phyloP scores from a whole-genome alignment of 2,113 vertebrate genomes.

The Eublepharis macularius region DNA sequence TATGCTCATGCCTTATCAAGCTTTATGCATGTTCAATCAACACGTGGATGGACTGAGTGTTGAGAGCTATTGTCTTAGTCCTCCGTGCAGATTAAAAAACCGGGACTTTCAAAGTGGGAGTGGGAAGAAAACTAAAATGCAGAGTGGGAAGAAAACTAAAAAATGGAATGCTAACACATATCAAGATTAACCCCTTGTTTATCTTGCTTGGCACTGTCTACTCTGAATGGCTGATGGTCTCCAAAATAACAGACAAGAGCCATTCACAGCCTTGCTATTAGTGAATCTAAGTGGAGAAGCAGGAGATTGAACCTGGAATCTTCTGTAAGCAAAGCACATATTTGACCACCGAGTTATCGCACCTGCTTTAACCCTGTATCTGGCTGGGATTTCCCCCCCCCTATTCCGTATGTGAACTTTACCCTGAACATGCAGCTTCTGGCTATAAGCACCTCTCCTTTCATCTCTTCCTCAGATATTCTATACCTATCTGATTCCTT shows the following conservation, averaged over 20 bases:
- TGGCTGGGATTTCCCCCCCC: background rate
- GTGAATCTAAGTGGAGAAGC: too few species aligned
- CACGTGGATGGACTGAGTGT: too few species aligned
- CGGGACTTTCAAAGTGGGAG: background rate
- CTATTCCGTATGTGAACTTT: background rate
- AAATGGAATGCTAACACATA: background rate
- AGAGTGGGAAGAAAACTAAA: background rate
- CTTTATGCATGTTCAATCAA: too few species aligned
- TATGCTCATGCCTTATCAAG: too few species aligned
- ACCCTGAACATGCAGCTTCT: background rate
- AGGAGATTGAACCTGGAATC: background rate
- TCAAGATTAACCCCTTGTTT: background rate
- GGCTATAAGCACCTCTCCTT: too few species aligned
- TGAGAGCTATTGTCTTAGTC: background rate
- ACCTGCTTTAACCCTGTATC: background rate
- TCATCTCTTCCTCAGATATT: background rate
- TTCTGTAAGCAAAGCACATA: background rate
- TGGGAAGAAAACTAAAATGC: background rate
- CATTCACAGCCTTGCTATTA: too few species aligned
- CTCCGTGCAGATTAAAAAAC: background rate
- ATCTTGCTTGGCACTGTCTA: background rate
- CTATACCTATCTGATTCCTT: too few species aligned
- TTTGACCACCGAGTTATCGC: background rate
- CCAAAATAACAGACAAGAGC: background rate
- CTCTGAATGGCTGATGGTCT: background rate